Conservation (phyloP, 2,113 vertebrate genomes). For the Macquaria ambigua region DNA sequence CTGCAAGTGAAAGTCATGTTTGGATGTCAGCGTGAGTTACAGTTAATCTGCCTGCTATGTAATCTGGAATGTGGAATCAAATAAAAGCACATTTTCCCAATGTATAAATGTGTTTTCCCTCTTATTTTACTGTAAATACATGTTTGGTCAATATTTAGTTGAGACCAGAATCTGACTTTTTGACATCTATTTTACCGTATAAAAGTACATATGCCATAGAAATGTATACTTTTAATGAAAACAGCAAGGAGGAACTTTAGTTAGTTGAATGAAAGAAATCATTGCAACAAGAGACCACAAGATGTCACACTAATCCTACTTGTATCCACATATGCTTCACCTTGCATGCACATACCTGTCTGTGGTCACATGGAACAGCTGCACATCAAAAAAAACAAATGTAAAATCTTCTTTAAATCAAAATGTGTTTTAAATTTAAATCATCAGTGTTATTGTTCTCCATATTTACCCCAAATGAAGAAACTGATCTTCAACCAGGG, state of each 20-base stretch:
- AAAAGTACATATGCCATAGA: no score
- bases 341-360: background rate
- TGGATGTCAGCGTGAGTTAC: background rate
- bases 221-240: no score
- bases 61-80: background rate
- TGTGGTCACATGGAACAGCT: background rate
- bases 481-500: background rate
- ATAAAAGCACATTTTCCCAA: background rate
- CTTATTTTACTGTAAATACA: no score
- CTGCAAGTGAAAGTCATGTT: background rate
- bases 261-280: background rate
- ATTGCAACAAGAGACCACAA: constrained; percentile 20
- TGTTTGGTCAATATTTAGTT: no score
- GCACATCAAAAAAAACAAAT: no score
- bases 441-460: background rate
- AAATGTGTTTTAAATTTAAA: no score
- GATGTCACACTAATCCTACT: background rate
- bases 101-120: background rate
- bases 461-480: background rate
- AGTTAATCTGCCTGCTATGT: background rate
- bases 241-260: no score
- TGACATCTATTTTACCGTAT: no score
- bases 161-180: no score
- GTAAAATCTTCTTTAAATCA: no score
- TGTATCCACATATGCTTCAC: background rate